phyloP scores from a whole-genome alignment of 2,888 invertebrate genomes.

The Limnephilus rhombicus region DNA sequence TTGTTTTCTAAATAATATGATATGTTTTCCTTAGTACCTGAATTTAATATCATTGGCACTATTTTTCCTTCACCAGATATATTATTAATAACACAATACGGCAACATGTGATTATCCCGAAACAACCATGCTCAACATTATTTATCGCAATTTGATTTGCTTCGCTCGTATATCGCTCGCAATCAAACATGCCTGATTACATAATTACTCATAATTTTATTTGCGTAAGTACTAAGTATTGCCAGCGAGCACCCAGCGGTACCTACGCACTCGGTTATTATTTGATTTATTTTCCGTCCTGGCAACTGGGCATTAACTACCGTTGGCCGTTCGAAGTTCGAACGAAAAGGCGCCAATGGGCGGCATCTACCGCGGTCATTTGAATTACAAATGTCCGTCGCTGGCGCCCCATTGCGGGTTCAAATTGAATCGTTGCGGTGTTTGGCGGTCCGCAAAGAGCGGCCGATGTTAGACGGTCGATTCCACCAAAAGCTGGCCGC shows the following conservation, averaged over 20 bases:
- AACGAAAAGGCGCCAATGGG: slow-evolving; percentile 42
- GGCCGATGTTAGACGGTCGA: neutral
- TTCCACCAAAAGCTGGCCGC: neutral
- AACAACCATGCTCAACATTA: neutral
- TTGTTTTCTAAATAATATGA: too few relatives aligned
- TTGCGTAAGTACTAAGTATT: slow-evolving; percentile 1
- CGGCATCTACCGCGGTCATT: slow-evolving; percentile 57
- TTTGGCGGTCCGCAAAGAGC: slow-evolving; percentile 8
- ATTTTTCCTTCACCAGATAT: neutral
- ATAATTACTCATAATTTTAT: neutral
- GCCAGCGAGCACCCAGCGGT: neutral
- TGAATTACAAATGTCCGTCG: slow-evolving; percentile 63
- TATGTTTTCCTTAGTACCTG: neutral
- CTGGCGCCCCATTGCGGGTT: slow-evolving; percentile 30
- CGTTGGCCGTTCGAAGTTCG: slow-evolving; percentile 19
- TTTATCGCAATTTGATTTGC: neutral
- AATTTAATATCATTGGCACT: neutral
- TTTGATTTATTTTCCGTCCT: slow-evolving; percentile 11
- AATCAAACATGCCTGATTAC: slow-evolving; percentile 1
- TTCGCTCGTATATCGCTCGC: neutral
- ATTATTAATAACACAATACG: neutral
- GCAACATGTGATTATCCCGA: neutral
- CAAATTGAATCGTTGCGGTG: slow-evolving; percentile 54
- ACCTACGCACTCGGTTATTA: neutral
- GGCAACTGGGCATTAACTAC: neutral